Percentiles rank a stretch among this genome's conserved stretches.
These are phyloP conservation scores for Clarias macrocephalus DNA, from an alignment of 2,113 vertebrate species.

Conservation along the genomic window DNA sequence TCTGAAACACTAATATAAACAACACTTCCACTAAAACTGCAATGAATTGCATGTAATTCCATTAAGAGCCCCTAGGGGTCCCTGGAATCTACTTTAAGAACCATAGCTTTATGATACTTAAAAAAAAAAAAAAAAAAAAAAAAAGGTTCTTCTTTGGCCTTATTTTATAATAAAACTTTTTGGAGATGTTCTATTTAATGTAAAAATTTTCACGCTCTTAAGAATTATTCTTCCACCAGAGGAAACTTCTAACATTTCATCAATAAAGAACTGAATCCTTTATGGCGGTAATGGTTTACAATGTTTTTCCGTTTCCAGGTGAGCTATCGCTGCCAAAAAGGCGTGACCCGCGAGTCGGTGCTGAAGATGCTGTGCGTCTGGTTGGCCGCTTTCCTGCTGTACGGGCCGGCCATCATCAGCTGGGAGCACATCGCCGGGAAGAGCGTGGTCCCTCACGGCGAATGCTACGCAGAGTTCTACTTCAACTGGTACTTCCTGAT, in stretches of 20 bases:
- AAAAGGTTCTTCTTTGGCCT: neutral
- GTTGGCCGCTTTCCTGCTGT: slow-evolving; percentile 76
- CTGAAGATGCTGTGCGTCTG: slow-evolving; percentile 73
- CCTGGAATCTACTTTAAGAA: neutral
- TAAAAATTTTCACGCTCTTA: no score
- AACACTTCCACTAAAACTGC: no score
- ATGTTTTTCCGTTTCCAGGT: slow-evolving; percentile 56
- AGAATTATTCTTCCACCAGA: neutral
- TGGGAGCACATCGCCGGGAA: slow-evolving; percentile 72
- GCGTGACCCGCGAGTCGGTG: slow-evolving; percentile 65
- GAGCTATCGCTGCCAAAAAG: slow-evolving; percentile 76
- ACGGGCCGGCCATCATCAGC: slow-evolving; percentile 73
- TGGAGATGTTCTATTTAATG: neutral
- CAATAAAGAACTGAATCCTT: neutral
- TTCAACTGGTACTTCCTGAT: slow-evolving; percentile 79
- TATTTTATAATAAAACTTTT: neutral
- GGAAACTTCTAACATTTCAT: neutral
- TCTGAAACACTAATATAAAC: neutral
- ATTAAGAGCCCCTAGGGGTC: neutral
- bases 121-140: neutral
- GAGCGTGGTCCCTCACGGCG: slow-evolving; percentile 67
- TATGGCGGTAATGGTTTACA: neutral
- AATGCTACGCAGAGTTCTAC: slow-evolving; percentile 78
- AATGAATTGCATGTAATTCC: neutral
- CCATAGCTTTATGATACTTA: neutral